phyloP scores from a whole-genome alignment of 2,888 invertebrate species.

The Autographa gamma region DNA sequence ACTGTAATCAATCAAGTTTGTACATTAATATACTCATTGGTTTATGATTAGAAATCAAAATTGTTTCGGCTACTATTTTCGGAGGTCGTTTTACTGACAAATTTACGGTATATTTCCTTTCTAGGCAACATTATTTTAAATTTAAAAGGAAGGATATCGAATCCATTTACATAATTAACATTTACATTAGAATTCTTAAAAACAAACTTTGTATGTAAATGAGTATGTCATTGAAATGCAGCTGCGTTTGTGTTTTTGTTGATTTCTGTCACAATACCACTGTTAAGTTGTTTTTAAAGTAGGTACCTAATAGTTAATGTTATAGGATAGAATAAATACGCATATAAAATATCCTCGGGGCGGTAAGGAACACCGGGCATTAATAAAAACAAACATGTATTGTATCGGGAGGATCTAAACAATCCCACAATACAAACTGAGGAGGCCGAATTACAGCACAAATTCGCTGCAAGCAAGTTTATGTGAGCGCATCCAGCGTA shows the following conservation, averaged over 20 bases:
- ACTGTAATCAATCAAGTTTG: conserved; percentile 66
- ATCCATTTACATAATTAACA: conserved; percentile 83
- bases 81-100: conserved; percentile 29
- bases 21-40: conserved; percentile 53
- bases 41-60: conserved; percentile 54
- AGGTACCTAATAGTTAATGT: conserved; percentile 40
- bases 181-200: conserved; percentile 71
- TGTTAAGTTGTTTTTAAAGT: conserved; percentile 34
- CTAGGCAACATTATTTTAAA: conserved; percentile 62
- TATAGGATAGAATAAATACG: conserved; percentile 32
- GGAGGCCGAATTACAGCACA: conserved; percentile 72
- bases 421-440: conserved; percentile 79
- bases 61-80: conserved; percentile 42
- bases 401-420: conserved; percentile 68
- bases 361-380: conserved; percentile 45
- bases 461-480: conserved; percentile 79
- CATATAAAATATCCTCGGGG: conserved; percentile 51
- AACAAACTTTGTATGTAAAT: conserved; percentile 85
- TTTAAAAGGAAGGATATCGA: conserved; percentile 79
- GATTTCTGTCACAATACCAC: conserved; percentile 46
- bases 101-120: conserved; percentile 73
- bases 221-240: conserved; percentile 73
- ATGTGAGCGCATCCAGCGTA: conserved; percentile 70
- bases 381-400: conserved; percentile 67
- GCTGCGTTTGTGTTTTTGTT: conserved; percentile 67